Conservation (phyloP, 2,888 invertebrate species). For the Himalopsyche anomala region DNA sequence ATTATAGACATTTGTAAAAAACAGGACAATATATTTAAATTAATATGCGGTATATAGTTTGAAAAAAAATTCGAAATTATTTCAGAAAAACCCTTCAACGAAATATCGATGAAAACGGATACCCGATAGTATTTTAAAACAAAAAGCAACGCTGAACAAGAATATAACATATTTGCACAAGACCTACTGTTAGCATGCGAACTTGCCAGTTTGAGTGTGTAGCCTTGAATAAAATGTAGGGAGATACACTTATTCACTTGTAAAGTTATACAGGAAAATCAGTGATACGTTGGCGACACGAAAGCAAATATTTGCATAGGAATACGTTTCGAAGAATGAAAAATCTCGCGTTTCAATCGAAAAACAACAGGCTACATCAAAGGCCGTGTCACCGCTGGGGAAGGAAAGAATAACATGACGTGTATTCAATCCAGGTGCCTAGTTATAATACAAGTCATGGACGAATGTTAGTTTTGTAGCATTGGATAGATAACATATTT, state of each 20-base stretch:
- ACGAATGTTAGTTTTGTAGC: too few species aligned
- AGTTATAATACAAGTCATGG: too few species aligned
- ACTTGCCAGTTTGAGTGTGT: not conserved
- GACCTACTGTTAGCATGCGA: not conserved
- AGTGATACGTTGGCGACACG: slow-evolving; percentile 4
- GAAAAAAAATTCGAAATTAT: too few species aligned
- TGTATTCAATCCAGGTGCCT: not conserved
- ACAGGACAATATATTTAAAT: too few species aligned
- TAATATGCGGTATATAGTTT: too few species aligned
- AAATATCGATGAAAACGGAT: too few species aligned
- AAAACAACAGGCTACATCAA: slow-evolving; percentile 27
- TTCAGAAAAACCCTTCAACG: too few species aligned
- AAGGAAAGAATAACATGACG: not conserved
- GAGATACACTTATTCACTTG: not conserved
- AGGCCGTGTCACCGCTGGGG: slow-evolving; percentile 23
- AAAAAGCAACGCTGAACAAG: not conserved
- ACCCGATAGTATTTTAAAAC: not conserved
- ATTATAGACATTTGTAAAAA: too few species aligned
- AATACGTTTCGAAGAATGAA: slow-evolving; percentile 32
- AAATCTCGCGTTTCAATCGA: slow-evolving; percentile 16
- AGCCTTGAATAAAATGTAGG: slow-evolving; percentile 6
- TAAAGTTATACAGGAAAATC: not conserved
- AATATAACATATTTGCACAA: not conserved
- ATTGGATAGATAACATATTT: too few species aligned
- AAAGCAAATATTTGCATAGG: slow-evolving; percentile 23